Evolutionary conservation across 2,113 vertebrate species (phyloP).

Genomic region (Ictidomys tridecemlineatus): DNA sequence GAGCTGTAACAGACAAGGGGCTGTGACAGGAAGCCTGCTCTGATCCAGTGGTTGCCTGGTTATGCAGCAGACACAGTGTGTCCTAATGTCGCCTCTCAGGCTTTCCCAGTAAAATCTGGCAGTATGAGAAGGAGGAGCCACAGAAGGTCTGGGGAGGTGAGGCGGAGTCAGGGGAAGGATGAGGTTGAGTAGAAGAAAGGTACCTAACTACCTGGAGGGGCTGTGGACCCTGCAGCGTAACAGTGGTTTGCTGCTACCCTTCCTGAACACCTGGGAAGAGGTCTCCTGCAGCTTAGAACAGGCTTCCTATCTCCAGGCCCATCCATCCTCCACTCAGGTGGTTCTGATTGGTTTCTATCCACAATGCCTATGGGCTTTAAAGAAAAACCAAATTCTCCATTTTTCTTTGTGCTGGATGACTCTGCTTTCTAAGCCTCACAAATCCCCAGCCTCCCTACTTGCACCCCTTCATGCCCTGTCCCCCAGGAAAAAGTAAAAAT

Average conservation of each 20-base stretch:
- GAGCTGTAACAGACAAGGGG: rapidly evolving
- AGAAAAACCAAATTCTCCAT: not conserved
- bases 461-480: rapidly evolving
- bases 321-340: not conserved
- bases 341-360: not conserved
- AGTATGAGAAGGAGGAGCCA: not conserved
- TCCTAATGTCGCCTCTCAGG: not conserved
- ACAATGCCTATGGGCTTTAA: not conserved
- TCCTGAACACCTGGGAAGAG: not conserved
- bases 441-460: not conserved
- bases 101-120: not conserved
- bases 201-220: rapidly evolving
- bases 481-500: not conserved
- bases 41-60: not conserved
- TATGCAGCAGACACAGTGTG: not conserved
- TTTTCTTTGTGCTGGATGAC: not conserved
- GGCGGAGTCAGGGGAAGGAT: not conserved
- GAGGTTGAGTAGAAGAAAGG: not conserved
- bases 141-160: not conserved
- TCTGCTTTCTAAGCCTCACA: not conserved
- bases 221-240: not conserved
- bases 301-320: not conserved
- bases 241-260: not conserved
- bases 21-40: rapidly evolving
- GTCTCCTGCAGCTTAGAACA: not conserved